Evolutionary conservation across 2,888 invertebrate genomes (phyloP), one percentile per base, ranked within the genome.

Genomic region (Chorisops tibialis): DNA sequence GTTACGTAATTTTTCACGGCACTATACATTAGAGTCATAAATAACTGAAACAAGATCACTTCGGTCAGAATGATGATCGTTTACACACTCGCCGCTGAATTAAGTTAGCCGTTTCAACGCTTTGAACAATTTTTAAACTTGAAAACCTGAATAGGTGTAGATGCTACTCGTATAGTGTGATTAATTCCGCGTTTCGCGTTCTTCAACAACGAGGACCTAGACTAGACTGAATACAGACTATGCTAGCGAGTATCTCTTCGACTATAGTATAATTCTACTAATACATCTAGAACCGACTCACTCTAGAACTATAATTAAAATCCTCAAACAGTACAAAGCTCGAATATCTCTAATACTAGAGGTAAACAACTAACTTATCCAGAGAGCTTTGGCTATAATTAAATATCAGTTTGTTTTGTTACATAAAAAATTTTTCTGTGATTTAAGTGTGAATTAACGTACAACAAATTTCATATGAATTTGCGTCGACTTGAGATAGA

Each of bases 241-340:
- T 45, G 39, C 9, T 18, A 12, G 22, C 19, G 30, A 1, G 37
- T 43, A 43, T 56, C 41, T 54, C 56, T 43, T 9, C 14, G 41
- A 21, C 39, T 56, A n/a, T n/a, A 43, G 43, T 30, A n/a, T 37
- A 30, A 19, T 38, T 52, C 38, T 56, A 56, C 35, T 18, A 30
- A 16, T 45, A 56, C 43, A 21, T 7, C 22, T 9, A 51, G 39
- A 56, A 19, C 12, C 51, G 30, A 9, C 19, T 41, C 4, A 43
- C 35, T 56, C 45, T 45, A 56, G 41, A 56, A 45, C 56, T 35
- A 14, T 54, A 56, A 54, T 54, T 54, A 22, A 41, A 39, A 54
- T 54, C 52, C 39, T 22, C n/a, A 38, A 51, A 37, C 51, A 51
- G 11, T n/a, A n/a, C n/a, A n/a, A n/a, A n/a, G n/a, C n/a, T n/a